Evolutionary conservation across 2,797 vertebrate genomes (phyloP), one percentile per base, ranked within the genome.

Genomic region (Pangasius sanitwongsei): DNA sequence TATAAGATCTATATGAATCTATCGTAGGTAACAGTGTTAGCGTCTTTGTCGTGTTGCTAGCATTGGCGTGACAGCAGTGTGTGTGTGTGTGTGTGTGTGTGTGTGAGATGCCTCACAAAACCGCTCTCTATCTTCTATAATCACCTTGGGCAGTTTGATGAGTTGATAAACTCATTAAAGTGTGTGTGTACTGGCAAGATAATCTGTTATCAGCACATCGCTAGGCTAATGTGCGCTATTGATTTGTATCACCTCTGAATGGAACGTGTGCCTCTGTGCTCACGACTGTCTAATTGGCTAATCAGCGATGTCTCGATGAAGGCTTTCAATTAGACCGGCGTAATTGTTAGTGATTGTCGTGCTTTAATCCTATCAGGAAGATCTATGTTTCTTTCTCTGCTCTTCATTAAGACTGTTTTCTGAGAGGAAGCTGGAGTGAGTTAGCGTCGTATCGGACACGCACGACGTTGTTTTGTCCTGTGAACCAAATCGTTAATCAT

Each of bases 211-310:
- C 89, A 78, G 65, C 55, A 25, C 31, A 61, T 69, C 50, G 37
- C 86, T 87, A 72, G 78, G 81, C 80, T 91, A 92, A 91, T 90
- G 81, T 84, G 83, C 25, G 37, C 70, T 89, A 88, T 89, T 90
- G 88, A 87, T 88, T 69, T 37, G 55, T 25, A 23, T 86, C 69
- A 83, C 70, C 83, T 89, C 48, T 78, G 61, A 87, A 87, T 86
- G 55, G 41, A 31, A 53, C 23, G 8, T n/a, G 53, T 37, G 28
- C 69, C 48, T 84, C 80, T 78, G 88, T 83, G 53, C 83, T 69
- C 34, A n/a, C 23, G 3, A 87, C 85, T 18, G 61, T n/a, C 41
- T 90, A 90, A 90, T 90, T 84, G 86, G 77, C 87, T 80, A 86
- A 61, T 90, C 86, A 86, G 44, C 0, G 61, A 77, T n/a, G 20